phyloP scores from a whole-genome alignment of 2,797 vertebrate species.

The Acanthiza pusilla region DNA sequence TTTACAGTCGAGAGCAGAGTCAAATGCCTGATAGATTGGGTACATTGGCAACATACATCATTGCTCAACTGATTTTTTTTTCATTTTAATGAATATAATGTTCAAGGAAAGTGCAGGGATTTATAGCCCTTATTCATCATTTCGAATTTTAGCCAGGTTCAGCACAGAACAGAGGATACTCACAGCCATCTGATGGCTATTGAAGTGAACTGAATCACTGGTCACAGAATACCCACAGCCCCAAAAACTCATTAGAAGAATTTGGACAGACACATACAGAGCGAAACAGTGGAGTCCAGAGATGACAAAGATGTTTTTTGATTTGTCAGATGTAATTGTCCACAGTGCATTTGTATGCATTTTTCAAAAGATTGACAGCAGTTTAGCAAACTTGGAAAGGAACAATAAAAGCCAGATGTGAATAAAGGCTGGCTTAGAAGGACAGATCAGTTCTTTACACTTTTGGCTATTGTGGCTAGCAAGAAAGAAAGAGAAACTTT shows the following conservation, averaged over 20 bases:
- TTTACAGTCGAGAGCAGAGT: constrained; percentile 3
- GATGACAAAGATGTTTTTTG: not conserved
- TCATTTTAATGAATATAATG: not conserved
- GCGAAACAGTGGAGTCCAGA: not conserved
- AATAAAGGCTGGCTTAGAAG: not conserved
- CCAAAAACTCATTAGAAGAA: constrained; percentile 15
- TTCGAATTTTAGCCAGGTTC: constrained; percentile 11
- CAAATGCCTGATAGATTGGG: constrained; percentile 4
- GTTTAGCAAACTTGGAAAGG: not conserved
- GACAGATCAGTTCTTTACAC: not conserved
- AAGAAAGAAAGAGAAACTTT: not conserved
- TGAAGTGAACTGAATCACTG: constrained; percentile 19
- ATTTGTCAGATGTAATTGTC: constrained; percentile 7
- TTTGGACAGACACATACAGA: not conserved
- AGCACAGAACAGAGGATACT: constrained; percentile 18
- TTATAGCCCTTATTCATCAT: constrained; percentile 32
- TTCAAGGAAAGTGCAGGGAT: constrained; percentile 28
- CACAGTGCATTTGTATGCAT: not conserved
- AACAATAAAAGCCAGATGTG: not conserved
- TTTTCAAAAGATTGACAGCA: not conserved
- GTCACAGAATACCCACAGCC: not conserved
- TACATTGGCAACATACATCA: not conserved
- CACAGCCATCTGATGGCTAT: not conserved
- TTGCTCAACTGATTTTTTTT: not conserved
- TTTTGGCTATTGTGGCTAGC: not conserved